Evolutionary conservation across 2,113 vertebrate species (phyloP), one percentile per base, ranked within the genome.

Genomic region (Protobothrops mucrosquamatus): DNA sequence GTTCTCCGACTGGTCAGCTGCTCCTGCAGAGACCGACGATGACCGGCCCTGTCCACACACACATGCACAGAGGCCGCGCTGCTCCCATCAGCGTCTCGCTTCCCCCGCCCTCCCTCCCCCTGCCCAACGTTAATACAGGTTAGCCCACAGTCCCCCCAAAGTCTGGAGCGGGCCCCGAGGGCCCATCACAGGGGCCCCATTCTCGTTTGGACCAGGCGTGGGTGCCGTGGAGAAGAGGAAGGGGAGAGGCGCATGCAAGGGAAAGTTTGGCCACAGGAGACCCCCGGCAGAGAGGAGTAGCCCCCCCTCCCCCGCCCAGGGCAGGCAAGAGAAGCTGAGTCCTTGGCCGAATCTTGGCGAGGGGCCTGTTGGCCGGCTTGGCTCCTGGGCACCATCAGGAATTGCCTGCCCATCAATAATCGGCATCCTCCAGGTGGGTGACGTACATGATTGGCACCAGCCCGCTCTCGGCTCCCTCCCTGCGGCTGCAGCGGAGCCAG

Each of bases 371-470:
- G 14, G 69, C n/a, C 15, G 1, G 34, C 15, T 39, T 15, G 0
- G n/a, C n/a, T 81, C 69, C 69, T 39, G 69, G 69, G n/a, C 34
- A 20, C 12, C 43, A 24, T 9, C 23, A 11, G 85, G 5, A 51
- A 7, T 18, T 8, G 1, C 14, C 12, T 26, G 11, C 93, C n/a
- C 0, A 0, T 97, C 95, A 97, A 29, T 97, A 97, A 95, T 98
- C 97, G 88, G 96, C 91, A 0, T 97, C 97, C 87, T 95, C 93
- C 0, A 91, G 96, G 91, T 99, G 98, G 93, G 98, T 97, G 96
- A 99, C 98, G 0, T 99, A 99, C 97, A 99, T 97, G 96, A 99
- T 97, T 94, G 99, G 99, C 74, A 99, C 99, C 94, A 99, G 95
- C 91, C 99, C 98, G 46, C 90, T 97, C 91, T 96, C 94, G 0